These are phyloP conservation scores for Notospermus geniculatus DNA, from an alignment of 1,140 invertebrate genomes.

Conservation along the genomic window DNA sequence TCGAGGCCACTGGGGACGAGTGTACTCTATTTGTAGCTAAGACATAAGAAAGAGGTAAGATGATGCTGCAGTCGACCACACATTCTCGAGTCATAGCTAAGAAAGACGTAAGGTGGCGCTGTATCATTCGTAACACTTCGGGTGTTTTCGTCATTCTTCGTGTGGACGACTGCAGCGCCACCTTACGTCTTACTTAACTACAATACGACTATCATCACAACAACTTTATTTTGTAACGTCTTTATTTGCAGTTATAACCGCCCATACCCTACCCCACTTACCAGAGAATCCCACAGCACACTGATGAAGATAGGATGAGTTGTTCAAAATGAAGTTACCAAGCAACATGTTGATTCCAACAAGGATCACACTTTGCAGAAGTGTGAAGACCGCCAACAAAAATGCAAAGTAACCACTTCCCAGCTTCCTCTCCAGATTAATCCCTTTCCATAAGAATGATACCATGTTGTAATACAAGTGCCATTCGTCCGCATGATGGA, in stretches of 20 bases:
- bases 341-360: slow-evolving; percentile 54
- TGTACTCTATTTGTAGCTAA: no score
- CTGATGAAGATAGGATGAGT: slow-evolving; percentile 54
- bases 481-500: slow-evolving; percentile 71
- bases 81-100: no score
- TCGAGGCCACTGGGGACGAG: no score
- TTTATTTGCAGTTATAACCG: neutral
- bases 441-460: slow-evolving; percentile 68
- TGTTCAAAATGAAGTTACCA: slow-evolving; percentile 34
- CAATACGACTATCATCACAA: no score
- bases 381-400: slow-evolving; percentile 61
- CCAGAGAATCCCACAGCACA: slow-evolving; percentile 72
- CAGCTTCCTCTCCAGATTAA: slow-evolving; percentile 60
- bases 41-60: no score
- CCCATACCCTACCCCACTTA: slow-evolving; percentile 26
- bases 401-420: slow-evolving; percentile 63
- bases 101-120: no score
- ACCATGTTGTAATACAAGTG: slow-evolving; percentile 76
- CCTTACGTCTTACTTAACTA: no score
- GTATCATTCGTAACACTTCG: no score
- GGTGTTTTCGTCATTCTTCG: no score
- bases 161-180: no score
- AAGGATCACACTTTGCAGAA: slow-evolving; percentile 61
- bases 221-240: no score
- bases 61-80: no score